Base-by-base conservation (phyloP, 2,797 vertebrate genomes). In the Myiotriccus ornatus region DNA sequence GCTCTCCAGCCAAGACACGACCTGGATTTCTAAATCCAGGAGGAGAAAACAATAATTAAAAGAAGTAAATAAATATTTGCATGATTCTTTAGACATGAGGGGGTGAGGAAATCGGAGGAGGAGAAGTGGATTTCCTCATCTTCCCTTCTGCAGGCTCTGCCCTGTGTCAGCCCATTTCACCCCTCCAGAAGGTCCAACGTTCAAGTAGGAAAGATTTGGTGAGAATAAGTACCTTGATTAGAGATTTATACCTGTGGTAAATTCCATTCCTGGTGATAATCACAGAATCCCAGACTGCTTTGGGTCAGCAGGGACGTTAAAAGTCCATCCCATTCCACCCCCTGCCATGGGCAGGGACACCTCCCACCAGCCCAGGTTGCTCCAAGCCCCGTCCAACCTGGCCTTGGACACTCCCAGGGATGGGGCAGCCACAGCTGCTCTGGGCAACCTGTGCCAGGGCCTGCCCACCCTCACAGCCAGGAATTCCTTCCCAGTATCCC, bases 11-110 rank as follows among this genome's bases (percentile, higher is more conserved):
- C n/a, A 27, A 79, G n/a, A 50, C n/a, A 74, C 34, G 11, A 65
- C 39, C 43, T 89, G 62, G 59, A 92, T 89, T 95, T 89, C 82
- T 63, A 80, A 85, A 94, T 37, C 87, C 87, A 92, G 43, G 35
- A 78, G 30, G 18, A 83, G 30, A 70, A 82, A 90, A 74, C 60
- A 74, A 3, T 70, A 84, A 78, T 67, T 55, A 60, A 34, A 65
- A 55, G 9, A 24, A 84, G n/a, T 24, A 84, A 96, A 87, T 75
- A 69, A 47, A 84, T 39, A 23, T 73, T 73, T 73, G 49, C 37
- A 32, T 1, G 2, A 47, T 43, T 87, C 82, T 70, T 87, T 28
- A 92, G 22, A 47, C 47, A 35, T n/a, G 3, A 3, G 43, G 20
- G 17, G 14, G 59, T 37, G 41, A 22, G 15, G 22, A 74, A 53